These are phyloP conservation scores for Adela reaumurella DNA, from an alignment of 2,888 invertebrate species.

Conservation along the genomic window DNA sequence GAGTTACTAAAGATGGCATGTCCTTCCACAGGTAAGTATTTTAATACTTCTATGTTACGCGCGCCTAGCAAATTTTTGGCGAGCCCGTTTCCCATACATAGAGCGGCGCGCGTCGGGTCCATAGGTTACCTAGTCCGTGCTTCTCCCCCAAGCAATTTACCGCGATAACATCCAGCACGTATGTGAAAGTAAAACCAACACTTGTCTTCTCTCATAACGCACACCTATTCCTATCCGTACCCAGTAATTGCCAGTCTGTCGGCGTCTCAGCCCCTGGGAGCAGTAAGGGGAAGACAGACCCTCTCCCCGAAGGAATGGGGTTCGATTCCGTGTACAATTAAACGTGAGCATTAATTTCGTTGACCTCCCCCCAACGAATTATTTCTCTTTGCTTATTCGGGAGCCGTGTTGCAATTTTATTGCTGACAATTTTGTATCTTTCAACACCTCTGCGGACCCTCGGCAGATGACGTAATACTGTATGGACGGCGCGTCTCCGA, in stretches of 20 bases:
- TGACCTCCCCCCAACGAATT: constrained; percentile 32
- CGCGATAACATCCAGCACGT: not conserved
- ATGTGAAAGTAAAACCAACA: not conserved
- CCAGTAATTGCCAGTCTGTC: not conserved
- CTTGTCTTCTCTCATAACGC: not conserved
- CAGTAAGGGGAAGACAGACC: not conserved
- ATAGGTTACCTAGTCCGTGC: not conserved
- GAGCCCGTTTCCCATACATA: too few species aligned
- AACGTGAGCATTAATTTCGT: constrained; percentile 52
- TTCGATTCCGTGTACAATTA: constrained; percentile 43
- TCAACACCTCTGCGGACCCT: too few species aligned
- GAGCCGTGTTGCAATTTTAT: constrained; percentile 37
- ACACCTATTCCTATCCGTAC: not conserved
- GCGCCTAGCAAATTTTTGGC: too few species aligned
- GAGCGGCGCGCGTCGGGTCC: too few species aligned
- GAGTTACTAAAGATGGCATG: too few species aligned
- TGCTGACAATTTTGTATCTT: constrained; percentile 32
- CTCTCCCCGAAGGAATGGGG: not conserved
- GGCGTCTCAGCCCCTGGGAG: not conserved
- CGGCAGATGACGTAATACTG: too few species aligned
- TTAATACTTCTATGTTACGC: too few species aligned
- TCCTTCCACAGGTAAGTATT: too few species aligned
- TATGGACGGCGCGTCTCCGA: too few species aligned
- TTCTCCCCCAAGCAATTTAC: not conserved
- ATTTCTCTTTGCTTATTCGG: constrained; percentile 49